A percentile compares a stretch with the other conserved stretches of the same genome.
Conservation (phyloP, 1,140 invertebrate genomes). For the Procambarus clarkii region DNA sequence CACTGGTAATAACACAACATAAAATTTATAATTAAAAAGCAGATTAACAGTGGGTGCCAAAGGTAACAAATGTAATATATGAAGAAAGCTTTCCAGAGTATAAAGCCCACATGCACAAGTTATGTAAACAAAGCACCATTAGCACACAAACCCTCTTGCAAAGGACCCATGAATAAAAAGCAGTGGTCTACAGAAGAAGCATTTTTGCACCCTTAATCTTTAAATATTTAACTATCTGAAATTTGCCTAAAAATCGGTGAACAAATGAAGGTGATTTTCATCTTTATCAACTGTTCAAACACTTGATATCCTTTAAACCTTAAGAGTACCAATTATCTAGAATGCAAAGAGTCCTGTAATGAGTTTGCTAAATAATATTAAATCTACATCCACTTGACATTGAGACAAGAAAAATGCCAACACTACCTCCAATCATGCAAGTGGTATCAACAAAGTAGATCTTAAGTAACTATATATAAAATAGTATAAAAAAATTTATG, state of each 20-base stretch:
- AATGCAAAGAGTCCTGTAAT: background rate
- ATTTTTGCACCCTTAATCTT: background rate
- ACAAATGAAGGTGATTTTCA: background rate
- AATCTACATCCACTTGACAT: no score
- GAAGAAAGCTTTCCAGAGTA: slow-evolving; percentile 45
- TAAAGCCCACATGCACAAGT: background rate
- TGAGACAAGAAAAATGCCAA: no score
- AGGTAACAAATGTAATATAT: slow-evolving; percentile 31
- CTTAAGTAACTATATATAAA: no score
- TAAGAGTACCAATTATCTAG: background rate
- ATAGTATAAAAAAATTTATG: no score
- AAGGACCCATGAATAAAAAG: background rate
- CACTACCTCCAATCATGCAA: no score
- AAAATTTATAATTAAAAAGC: slow-evolving; percentile 6
- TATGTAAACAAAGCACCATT: background rate
- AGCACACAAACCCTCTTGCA: background rate
- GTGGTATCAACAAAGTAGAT: no score
- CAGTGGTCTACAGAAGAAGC: background rate
- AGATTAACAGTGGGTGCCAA: slow-evolving; percentile 9
- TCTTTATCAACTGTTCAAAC: background rate
- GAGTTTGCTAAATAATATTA: no score
- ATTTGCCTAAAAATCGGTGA: background rate
- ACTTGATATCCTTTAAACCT: background rate
- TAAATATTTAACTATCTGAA: background rate
- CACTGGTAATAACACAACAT: slow-evolving; percentile 32